Base-by-base conservation (phyloP, 1,140 invertebrate genomes). In the Drosophila jambulina region DNA sequence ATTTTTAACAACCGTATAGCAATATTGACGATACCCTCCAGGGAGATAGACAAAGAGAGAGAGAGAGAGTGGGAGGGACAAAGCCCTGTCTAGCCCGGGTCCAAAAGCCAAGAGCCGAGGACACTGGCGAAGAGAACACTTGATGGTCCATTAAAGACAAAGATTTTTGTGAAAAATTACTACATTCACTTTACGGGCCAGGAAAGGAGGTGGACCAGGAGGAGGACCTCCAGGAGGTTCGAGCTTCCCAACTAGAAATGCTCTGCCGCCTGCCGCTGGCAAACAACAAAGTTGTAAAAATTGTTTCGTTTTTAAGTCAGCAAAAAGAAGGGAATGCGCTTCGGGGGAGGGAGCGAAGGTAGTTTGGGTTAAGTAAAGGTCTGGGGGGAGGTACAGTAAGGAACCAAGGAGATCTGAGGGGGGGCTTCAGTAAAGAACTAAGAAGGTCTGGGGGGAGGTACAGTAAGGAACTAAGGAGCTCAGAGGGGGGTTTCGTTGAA, bases 81-180 rank as follows among this genome's bases (percentile, higher is more conserved):
- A 10, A 7, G 45, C 9, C 12, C 15, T 45, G 63, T 82, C 65
- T 84, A 83, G 76, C 71, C 51, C 51, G 46, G 56, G 78, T 82
- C 75, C 82, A 70, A 79, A 65, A 71, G 81, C 77, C 49, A 80
- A 21, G 42, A 29, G n/a, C 21, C 29, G 13, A 25, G 45, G 54
- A 69, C 71, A 79, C 54, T 59, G 51, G 60, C 54, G 53, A 45
- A 45, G 51, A 29, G 27, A 32, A 48, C 46, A 25, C 85, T 91
- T 91, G 90, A 91, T 91, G 90, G 90, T 91, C 90, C 90, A 91
- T 91, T 91, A 91, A 91, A 91, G 87, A 90, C 90, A 91, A 91
- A 91, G 90, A 91, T 91, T 91, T 88, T 87, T 90, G 53, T 56
- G 75, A 84, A 91, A 91, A 91, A 90, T 88, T 90, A 90, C 85